These are phyloP conservation scores for Aphrophora alni DNA, from an alignment of 2,888 invertebrate species.

Conservation along the genomic window DNA sequence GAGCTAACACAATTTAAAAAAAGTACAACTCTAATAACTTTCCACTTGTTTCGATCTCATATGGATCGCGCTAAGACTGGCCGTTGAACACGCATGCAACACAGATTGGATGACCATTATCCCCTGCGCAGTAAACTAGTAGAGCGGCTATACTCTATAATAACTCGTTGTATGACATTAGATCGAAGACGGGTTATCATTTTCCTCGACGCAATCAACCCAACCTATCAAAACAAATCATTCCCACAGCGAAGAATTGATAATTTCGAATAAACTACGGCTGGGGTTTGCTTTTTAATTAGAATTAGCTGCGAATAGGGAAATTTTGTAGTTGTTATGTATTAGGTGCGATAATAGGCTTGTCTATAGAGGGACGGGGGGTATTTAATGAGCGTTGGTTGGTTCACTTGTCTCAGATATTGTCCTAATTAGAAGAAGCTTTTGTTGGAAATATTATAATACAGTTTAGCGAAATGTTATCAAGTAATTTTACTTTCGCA, in stretches of 20 bases:
- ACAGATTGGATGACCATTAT: conserved; percentile 6
- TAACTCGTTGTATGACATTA: conserved; percentile 2
- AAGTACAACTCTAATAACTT: too few species aligned
- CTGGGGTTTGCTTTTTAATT: neutral
- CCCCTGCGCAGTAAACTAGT: neutral
- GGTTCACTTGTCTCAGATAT: too few species aligned
- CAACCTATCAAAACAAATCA: neutral
- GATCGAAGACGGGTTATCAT: neutral
- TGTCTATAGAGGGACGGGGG: too few species aligned
- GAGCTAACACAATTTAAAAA: too few species aligned
- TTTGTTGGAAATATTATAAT: too few species aligned
- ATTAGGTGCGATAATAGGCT: neutral
- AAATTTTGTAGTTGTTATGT: neutral
- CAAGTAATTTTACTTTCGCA: too few species aligned
- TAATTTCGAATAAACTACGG: too few species aligned
- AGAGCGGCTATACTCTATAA: neutral
- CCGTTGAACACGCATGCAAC: neutral
- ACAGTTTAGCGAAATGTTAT: too few species aligned
- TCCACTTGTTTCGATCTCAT: too few species aligned
- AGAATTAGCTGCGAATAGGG: neutral
- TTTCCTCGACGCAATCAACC: neutral
- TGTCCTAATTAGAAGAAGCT: too few species aligned
- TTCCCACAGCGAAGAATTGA: neutral
- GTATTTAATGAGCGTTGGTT: too few species aligned
- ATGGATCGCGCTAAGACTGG: neutral